These are phyloP conservation scores for Tachypleus tridentatus DNA, from an alignment of 1,140 invertebrate genomes.

Conservation along the genomic window DNA sequence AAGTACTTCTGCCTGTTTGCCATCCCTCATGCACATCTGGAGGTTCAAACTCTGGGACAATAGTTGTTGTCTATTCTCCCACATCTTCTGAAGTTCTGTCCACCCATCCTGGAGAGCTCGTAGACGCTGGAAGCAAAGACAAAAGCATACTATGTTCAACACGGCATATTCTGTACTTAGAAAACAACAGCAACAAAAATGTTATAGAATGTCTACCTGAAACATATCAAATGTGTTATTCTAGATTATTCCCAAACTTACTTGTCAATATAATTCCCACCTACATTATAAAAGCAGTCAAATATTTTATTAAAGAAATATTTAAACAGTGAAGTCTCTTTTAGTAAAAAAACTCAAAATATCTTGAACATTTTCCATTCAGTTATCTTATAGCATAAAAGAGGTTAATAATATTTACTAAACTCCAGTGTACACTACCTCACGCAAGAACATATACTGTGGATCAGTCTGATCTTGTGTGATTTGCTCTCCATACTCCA, in stretches of 20 bases:
- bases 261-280: not conserved
- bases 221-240: too few species aligned
- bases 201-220: too few species aligned
- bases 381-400: too few species aligned
- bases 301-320: too few species aligned
- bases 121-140: constrained; percentile 45
- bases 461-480: constrained; percentile 76
- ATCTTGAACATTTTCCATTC: too few species aligned
- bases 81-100: constrained; percentile 98
- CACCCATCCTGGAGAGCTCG: constrained; percentile 97
- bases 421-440: constrained; percentile 37
- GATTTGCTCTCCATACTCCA: constrained; percentile 94
- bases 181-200: too few species aligned
- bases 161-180: too few species aligned
- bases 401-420: not conserved
- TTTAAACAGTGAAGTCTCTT: too few species aligned
- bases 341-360: too few species aligned
- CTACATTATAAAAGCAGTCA: too few species aligned
- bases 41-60: constrained; percentile 87
- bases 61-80: constrained; percentile 93
- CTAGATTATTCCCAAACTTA: too few species aligned
- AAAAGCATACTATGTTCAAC: not conserved
- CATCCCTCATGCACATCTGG: constrained; percentile 92
- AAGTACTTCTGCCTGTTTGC: constrained; percentile 92
- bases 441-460: constrained; percentile 97